Evolutionary conservation across 2,888 invertebrate genomes (phyloP).

Genomic region (Petrophora chlorosata): DNA sequence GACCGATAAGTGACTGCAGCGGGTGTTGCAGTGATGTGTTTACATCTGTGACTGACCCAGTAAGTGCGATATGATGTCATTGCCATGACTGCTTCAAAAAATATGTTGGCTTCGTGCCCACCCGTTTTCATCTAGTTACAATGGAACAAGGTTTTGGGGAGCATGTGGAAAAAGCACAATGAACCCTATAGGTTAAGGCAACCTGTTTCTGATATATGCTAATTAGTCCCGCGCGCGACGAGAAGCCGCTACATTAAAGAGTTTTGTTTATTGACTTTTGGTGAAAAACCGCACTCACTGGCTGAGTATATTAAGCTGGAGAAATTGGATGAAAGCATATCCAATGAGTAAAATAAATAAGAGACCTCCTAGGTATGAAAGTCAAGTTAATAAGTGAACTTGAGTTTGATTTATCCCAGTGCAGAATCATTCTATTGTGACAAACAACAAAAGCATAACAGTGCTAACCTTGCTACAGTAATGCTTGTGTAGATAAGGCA

Average conservation of each 20-base stretch:
- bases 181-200: conserved; percentile 69
- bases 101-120: conserved; percentile 82
- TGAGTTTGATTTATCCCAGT: conserved; percentile 2
- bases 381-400: too few relatives aligned
- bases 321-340: too few relatives aligned
- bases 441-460: conserved; percentile 22
- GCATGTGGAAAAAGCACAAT: conserved; percentile 68
- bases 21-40: conserved; percentile 74
- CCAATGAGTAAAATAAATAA: too few relatives aligned
- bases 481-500: conserved; percentile 41
- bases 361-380: too few relatives aligned
- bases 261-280: conserved; percentile 32
- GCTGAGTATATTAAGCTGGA: too few relatives aligned
- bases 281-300: conserved; percentile 7
- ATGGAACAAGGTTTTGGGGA: conserved; percentile 62
- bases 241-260: conserved; percentile 34
- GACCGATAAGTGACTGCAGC: conserved; percentile 51
- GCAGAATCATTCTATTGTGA: background rate
- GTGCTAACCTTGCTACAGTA: conserved; percentile 38
- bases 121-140: conserved; percentile 74
- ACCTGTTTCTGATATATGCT: conserved; percentile 61
- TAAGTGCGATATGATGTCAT: conserved; percentile 81
- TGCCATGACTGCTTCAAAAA: conserved; percentile 75
- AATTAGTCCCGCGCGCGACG: conserved; percentile 48
- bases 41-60: conserved; percentile 76